A percentile compares a stretch with the other conserved stretches of the same genome.
Conservation (phyloP, 2,113 vertebrate species). For the Sinocyclocheilus rhinocerous region DNA sequence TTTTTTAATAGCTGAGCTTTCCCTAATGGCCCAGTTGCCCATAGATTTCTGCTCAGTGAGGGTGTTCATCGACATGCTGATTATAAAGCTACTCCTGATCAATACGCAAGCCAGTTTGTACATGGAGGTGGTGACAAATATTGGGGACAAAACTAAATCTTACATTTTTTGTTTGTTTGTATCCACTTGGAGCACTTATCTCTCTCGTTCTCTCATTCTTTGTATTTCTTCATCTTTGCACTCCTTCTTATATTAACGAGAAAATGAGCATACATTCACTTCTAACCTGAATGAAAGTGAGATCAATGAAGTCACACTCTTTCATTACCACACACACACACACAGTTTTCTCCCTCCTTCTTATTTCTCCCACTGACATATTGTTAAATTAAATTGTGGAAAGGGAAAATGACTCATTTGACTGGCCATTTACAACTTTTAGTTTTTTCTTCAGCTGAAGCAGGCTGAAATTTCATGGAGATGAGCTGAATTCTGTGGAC, state of each 20-base stretch:
- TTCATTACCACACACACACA: conserved; percentile 45
- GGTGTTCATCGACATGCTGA: conserved; percentile 64
- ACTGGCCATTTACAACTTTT: conserved; percentile 1
- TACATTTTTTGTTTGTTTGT: conserved; percentile 30
- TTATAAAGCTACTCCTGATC: conserved; percentile 68
- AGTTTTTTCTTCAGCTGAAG: not conserved
- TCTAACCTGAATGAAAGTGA: conserved; percentile 67
- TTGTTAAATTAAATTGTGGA: conserved; percentile 22
- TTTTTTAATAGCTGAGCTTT: conserved; percentile 41
- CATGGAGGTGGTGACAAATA: conserved; percentile 70
- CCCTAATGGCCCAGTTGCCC: conserved; percentile 60
- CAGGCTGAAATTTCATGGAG: conserved; percentile 31
- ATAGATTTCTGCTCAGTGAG: conserved; percentile 58
- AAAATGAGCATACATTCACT: conserved; percentile 63
- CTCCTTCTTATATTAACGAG: conserved; percentile 58
- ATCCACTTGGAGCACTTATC: not conserved
- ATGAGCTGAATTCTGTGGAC: conserved; percentile 42
- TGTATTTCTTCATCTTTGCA: conserved; percentile 12
- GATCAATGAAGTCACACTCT: conserved; percentile 66
- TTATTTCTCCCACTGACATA: not conserved
- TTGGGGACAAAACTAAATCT: conserved; percentile 8
- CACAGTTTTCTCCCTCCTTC: not conserved
- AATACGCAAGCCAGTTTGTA: conserved; percentile 67
- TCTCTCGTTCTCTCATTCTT: conserved; percentile 48
- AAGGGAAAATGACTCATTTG: conserved; percentile 34